These are phyloP conservation scores for Meriones psammophilus DNA, from an alignment of 2,797 vertebrate species.

Conservation along the genomic window DNA sequence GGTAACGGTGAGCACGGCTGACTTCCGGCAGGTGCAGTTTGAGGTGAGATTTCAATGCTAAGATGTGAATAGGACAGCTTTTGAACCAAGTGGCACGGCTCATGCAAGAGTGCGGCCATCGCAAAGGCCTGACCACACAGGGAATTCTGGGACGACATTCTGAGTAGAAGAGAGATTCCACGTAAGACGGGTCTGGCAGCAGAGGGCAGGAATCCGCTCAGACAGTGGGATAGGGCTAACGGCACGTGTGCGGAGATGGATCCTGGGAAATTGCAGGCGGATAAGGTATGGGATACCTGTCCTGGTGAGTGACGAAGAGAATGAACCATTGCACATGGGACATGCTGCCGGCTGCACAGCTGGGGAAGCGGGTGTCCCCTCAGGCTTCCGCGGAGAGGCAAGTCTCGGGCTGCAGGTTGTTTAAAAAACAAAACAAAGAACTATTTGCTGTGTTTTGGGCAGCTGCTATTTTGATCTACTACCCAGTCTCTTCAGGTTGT, in stretches of 20 bases:
- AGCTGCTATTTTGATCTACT: conserved; percentile 59
- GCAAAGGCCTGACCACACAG: not conserved
- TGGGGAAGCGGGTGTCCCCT: not conserved
- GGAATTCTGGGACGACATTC: not conserved
- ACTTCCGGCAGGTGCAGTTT: not conserved
- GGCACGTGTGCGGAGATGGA: rapidly evolving
- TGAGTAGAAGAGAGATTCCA: not conserved
- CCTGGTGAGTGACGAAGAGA: not conserved
- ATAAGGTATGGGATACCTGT: not conserved
- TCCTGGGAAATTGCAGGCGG: not conserved
- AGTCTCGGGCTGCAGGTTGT: not conserved
- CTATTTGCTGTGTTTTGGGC: conserved; percentile 54
- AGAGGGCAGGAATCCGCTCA: too few relatives aligned
- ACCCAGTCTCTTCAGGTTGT: not conserved
- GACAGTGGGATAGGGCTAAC: rapidly evolving
- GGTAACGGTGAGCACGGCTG: not conserved
- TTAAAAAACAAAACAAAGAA: conserved; percentile 15
- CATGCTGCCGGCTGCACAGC: rapidly evolving
- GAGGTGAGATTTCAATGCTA: not conserved
- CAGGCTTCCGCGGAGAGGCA: not conserved
- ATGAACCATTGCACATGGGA: not conserved
- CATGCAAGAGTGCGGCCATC: not conserved
- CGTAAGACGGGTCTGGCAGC: not conserved
- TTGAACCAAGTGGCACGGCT: not conserved
- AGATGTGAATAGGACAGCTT: not conserved